Evolutionary conservation across 2,797 vertebrate genomes (phyloP), one percentile per base, ranked within the genome.

Genomic region (Sebastes cheni): DNA sequence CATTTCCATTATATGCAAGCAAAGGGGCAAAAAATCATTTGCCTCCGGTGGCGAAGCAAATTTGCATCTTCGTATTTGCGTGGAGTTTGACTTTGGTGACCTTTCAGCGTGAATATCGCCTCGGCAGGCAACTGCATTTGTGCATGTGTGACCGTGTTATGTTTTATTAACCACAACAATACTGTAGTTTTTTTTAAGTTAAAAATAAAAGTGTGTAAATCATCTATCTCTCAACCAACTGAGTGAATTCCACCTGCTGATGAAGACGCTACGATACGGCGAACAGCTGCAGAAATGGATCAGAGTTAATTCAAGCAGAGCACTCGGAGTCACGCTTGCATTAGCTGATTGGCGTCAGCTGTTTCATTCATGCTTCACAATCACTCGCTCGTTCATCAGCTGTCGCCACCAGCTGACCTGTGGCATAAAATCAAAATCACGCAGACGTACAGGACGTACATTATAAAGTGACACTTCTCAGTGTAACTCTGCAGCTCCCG

Each of bases 331-430:
- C 59, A 22, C 29, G 9, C 56, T n/a, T 30, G 22, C 73, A 80
- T 84, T 50, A 67, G 67, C 77, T 67, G 72, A 79, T 70, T 66
- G 71, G 55, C n/a, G 2, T 64, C 66, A 70, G 67, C 62, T 62
- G 55, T 39, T 56, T 72, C 29, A 20, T 69, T 56, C 72, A 10
- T 34, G 52, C 29, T 34, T 16, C 60, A 27, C 66, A 50, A 50
- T 67, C 55, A n/a, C 39, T 29, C 2, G n/a, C 18, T 6, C 25
- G 3, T 36, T 36, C 27, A 54, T 46, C 61, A 30, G n/a, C 71
- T 23, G 70, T 8, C 6, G 32, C 36, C 3, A 23, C 27, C 58
- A 58, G 62, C 58, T 69, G 70, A 60, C 64, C 12, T 10, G 42
- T 6, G 9, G 46, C 18, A 39, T 13, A 4, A 20, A 12, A 4